Percentiles rank a stretch among this genome's conserved stretches.
phyloP scores from a whole-genome alignment of 1,140 invertebrate species.

The Vanessa atalanta region DNA sequence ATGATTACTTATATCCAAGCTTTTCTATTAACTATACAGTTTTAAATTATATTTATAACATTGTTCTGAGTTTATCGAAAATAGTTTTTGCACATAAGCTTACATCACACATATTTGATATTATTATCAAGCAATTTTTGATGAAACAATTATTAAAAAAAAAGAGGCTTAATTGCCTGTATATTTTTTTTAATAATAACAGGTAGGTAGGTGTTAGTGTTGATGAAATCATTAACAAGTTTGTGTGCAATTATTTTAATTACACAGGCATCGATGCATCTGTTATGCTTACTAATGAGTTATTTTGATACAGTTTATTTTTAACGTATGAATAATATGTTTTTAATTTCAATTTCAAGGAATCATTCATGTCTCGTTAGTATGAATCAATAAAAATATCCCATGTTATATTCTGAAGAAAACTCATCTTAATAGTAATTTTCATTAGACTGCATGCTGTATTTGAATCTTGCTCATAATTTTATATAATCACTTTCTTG shows the following conservation, averaged over 20 bases:
- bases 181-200: not conserved
- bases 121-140: not conserved
- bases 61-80: too few species aligned
- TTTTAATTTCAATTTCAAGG: not conserved
- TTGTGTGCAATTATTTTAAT: conserved; percentile 6
- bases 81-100: not conserved
- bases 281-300: not conserved
- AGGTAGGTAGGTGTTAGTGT: not conserved
- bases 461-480: not conserved
- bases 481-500: not conserved
- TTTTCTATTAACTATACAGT: too few species aligned
- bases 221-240: not conserved
- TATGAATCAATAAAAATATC: not conserved
- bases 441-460: not conserved
- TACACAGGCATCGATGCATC: not conserved
- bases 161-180: not conserved
- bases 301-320: not conserved
- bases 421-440: not conserved
- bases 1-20: too few species aligned
- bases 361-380: not conserved
- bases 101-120: not conserved
- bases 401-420: too few species aligned
- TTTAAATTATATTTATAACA: too few species aligned
- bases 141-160: too few species aligned
- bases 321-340: conserved; percentile 3